Evolutionary conservation across 2,797 vertebrate genomes (phyloP), one percentile per base, ranked within the genome.

Genomic region (Trachops cirrhosus): DNA sequence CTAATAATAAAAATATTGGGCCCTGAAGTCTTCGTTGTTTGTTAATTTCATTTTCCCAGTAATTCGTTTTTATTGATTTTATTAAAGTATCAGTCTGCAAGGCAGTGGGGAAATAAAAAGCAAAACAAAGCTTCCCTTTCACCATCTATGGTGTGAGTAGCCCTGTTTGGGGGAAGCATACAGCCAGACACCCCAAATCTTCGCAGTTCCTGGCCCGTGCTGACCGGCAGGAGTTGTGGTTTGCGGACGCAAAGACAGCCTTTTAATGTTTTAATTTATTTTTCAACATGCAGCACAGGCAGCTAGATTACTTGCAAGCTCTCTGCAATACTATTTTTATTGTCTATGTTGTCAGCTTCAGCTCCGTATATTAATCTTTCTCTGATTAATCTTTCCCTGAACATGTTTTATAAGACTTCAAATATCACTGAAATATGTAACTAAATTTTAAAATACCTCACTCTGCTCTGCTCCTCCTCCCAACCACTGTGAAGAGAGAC

Each of bases 1-100:
- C 86, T 67, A 82, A 91, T 89, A 71, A 86, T 37, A 57, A 75
- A 84, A 86, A 95, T 89, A 95, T 64, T 22, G 14, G 71, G 54
- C 57, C 82, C 91, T 85, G 77, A 95, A 85, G 82, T 83, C 82
- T 92, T 79, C 57, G 48, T 74, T 91, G 84, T 57, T 82, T 92
- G 84, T 90, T 50, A 67, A 96, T 95, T 95, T 91, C 82, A 83
- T 91, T 91, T 97, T 79, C 46, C 78, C 62, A 91, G 83, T 93
- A 96, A 96, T 95, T 93, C 67, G 62, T 96, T 92, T 93, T 70
- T 92, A 95, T 70, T 94, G 97, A 93, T 93, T 85, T 93, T 95
- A 96, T 82, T 93, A 79, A 93, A 92, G 68, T 50, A 54, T 89
- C 41, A 1, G 54, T 70, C 82, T 88, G 39, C 8, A 62, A 96